Percentiles rank a stretch among this genome's conserved stretches.
phyloP scores from a whole-genome alignment of 2,888 invertebrate genomes.

The Piscicola geometra region DNA sequence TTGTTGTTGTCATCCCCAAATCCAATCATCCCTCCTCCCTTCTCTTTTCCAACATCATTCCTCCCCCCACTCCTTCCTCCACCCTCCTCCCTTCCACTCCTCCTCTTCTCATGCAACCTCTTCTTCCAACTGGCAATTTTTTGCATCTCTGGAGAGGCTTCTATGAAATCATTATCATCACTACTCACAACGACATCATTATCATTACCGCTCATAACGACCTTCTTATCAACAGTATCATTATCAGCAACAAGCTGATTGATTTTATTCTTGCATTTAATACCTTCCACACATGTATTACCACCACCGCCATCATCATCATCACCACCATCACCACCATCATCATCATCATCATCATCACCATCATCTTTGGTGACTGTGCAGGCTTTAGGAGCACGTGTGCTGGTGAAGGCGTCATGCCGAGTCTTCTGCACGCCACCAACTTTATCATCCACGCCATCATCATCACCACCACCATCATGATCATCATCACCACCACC shows the following conservation, averaged over 20 bases:
- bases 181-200: background rate
- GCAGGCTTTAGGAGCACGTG: background rate
- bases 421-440: background rate
- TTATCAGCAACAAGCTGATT: background rate
- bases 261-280: background rate
- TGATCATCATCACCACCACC: too few species aligned
- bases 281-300: too few species aligned
- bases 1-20: too few species aligned
- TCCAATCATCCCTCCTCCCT: too few species aligned
- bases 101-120: too few species aligned
- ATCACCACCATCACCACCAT: background rate
- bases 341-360: constrained; percentile 3
- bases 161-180: background rate
- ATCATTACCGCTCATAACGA: background rate
- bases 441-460: background rate
- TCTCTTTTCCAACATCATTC: too few species aligned
- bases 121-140: too few species aligned
- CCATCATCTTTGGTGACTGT: background rate
- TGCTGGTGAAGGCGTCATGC: background rate
- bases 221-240: background rate
- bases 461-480: too few species aligned
- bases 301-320: too few species aligned
- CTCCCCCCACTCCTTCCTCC: too few species aligned
- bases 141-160: too few species aligned
- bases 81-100: too few species aligned